Percentiles rank a stretch among this genome's conserved stretches.
phyloP scores from a whole-genome alignment of 2,797 vertebrate genomes.

The Alosa sapidissima region DNA sequence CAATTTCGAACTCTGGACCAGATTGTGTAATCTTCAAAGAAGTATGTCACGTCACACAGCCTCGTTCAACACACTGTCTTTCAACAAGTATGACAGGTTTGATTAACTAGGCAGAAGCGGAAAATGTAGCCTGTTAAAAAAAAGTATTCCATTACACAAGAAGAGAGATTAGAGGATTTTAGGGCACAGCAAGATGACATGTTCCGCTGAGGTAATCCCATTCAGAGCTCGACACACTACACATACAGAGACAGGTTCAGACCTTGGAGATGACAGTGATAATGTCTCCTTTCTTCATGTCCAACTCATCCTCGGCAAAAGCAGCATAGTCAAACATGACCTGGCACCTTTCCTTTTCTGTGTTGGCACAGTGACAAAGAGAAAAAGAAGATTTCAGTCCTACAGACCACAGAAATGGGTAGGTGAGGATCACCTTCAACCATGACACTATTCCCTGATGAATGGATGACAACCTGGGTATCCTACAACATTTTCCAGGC shows the following conservation, averaged over 20 bases:
- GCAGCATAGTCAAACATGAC: slow-evolving; percentile 82
- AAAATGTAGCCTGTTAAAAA: background rate
- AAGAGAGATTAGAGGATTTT: background rate
- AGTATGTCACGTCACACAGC: background rate
- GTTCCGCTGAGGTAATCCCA: background rate
- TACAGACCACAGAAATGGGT: background rate
- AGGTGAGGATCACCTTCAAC: background rate
- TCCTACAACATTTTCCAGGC: background rate
- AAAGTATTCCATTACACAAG: background rate
- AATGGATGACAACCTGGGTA: background rate
- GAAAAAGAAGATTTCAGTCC: background rate
- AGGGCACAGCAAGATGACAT: background rate
- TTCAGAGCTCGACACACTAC: background rate
- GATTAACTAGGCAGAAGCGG: background rate
- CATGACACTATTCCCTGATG: background rate
- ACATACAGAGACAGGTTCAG: slow-evolving; percentile 30
- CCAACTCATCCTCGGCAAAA: slow-evolving; percentile 78
- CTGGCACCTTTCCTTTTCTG: slow-evolving; percentile 75
- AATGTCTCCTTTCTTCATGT: slow-evolving; percentile 76
- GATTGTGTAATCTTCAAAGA: background rate
- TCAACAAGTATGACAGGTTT: background rate
- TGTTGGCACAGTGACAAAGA: slow-evolving; percentile 37
- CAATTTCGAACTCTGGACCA: background rate
- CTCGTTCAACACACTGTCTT: background rate
- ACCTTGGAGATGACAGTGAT: slow-evolving; percentile 82